Evolutionary conservation across 2,797 vertebrate species (phyloP).

Genomic region (Pelochelys cantorii): DNA sequence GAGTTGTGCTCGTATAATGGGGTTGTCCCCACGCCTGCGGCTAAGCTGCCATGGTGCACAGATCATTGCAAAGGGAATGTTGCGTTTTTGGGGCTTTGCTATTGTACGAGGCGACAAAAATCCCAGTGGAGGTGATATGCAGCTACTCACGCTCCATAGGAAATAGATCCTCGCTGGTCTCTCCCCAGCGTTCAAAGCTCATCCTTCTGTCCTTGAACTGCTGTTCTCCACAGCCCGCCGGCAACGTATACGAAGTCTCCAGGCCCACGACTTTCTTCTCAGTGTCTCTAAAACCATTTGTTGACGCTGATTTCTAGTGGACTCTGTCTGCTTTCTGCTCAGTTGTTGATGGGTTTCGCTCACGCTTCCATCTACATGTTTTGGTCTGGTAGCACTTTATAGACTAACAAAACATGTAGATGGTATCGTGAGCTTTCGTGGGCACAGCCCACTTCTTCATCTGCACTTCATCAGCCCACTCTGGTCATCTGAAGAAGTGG

Average conservation of each 20-base stretch:
- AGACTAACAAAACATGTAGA: no score
- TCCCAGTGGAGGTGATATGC: background rate
- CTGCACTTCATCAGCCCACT: no score
- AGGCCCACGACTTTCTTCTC: background rate
- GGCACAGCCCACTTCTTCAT: no score
- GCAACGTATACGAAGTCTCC: no score
- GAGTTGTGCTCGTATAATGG: accelerated
- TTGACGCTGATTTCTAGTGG: background rate
- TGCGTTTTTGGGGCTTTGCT: background rate
- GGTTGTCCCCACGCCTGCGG: background rate
- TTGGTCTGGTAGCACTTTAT: no score
- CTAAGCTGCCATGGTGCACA: background rate
- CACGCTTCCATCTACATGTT: no score
- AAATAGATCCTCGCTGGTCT: accelerated
- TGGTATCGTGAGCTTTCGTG: no score
- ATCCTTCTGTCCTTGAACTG: background rate
- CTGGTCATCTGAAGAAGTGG: no score
- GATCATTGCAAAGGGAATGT: background rate
- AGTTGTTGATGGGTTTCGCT: background rate
- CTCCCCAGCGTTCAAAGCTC: background rate
- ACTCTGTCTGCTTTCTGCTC: background rate
- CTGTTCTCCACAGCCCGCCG: accelerated
- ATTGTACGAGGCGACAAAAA: background rate
- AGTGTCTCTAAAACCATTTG: background rate
- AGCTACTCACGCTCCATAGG: background rate